Evolutionary conservation across 2,113 vertebrate species (phyloP).

Genomic region (Gadus macrocephalus): DNA sequence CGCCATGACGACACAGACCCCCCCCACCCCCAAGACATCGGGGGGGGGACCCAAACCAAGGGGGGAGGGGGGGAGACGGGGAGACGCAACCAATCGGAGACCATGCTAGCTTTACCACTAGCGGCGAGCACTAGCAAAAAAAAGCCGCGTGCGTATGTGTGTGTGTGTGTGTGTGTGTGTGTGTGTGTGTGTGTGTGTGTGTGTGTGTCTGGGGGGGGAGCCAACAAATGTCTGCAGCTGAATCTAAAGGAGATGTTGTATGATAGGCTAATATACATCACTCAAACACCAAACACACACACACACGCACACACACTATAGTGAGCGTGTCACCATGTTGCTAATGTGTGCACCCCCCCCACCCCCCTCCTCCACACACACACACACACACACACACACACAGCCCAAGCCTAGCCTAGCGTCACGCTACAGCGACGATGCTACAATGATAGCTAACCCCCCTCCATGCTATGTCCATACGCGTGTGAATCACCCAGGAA

Average conservation of each 20-base stretch:
- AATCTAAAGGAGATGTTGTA: not conserved
- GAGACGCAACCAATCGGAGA: no score
- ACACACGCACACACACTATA: constrained; percentile 13
- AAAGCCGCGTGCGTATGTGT: no score
- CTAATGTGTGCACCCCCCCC: constrained; percentile 41
- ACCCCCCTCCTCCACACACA: constrained; percentile 23
- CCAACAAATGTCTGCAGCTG: not conserved
- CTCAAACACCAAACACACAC: constrained; percentile 16
- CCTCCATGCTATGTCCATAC: constrained; percentile 40
- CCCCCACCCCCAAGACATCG: no score
- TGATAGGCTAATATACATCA: not conserved
- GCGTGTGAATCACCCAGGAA: constrained; percentile 6
- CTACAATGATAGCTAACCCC: constrained; percentile 43
- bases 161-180: no score
- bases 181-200: no score
- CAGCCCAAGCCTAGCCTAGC: constrained; percentile 42
- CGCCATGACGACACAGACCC: no score
- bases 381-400: constrained; percentile 23
- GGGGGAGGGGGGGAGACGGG: no score
- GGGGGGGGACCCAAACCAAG: no score
- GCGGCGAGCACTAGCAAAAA: no score
- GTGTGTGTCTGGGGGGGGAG: no score
- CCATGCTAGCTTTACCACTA: no score
- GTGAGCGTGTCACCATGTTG: constrained; percentile 48
- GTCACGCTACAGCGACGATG: constrained; percentile 17